These are phyloP conservation scores for Leucopternis melanops DNA, from an alignment of 2,113 vertebrate genomes.

Conservation along the genomic window DNA sequence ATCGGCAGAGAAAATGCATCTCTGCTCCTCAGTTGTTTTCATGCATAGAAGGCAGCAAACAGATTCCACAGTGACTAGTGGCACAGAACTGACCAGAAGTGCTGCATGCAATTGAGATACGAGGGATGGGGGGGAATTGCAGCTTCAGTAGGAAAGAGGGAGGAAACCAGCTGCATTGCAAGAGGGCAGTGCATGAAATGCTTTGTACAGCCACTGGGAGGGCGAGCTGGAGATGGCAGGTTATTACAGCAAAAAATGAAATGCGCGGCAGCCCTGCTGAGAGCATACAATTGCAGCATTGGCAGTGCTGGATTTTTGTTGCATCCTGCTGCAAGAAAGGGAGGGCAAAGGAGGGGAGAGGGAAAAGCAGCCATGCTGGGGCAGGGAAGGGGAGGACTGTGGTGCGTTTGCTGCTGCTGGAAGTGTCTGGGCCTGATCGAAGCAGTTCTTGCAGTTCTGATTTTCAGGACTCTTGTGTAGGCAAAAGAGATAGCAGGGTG, in stretches of 20 bases:
- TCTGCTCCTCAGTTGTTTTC: neutral
- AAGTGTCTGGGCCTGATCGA: neutral
- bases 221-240: neutral
- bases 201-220: neutral
- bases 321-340: neutral
- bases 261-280: neutral
- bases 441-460: neutral
- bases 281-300: neutral
- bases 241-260: neutral
- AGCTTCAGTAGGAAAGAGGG: neutral
- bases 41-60: neutral
- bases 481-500: neutral
- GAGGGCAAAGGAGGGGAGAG: neutral
- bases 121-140: too few relatives aligned
- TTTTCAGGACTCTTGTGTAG: neutral
- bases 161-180: neutral
- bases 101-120: neutral
- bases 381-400: neutral
- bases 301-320: neutral
- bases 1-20: neutral
- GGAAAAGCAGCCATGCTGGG: neutral
- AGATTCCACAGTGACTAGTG: neutral
- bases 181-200: neutral
- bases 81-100: neutral
- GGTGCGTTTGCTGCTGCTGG: neutral